Conservation (phyloP, 1,140 invertebrate genomes). For the Reticulitermes speratus region DNA sequence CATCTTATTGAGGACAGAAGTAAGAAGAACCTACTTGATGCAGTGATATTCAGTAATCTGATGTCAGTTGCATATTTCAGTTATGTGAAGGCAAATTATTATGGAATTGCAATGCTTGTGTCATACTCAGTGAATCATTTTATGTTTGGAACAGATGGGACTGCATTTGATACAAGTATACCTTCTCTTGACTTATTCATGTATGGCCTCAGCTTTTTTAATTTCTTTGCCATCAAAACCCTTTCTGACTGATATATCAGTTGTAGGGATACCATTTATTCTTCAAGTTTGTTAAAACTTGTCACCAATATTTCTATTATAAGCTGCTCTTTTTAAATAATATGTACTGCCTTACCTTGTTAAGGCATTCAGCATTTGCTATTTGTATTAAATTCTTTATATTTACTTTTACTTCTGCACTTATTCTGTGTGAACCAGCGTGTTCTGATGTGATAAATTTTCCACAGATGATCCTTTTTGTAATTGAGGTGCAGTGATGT, state of each 20-base stretch:
- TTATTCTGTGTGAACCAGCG: no score
- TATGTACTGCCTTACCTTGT: background rate
- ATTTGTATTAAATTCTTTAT: background rate
- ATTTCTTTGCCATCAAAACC: conserved; percentile 24
- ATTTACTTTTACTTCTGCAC: no score
- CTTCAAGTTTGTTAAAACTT: background rate
- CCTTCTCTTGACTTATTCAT: conserved; percentile 20
- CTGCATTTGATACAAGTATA: conserved; percentile 15
- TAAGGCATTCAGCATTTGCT: background rate
- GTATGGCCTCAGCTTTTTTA: conserved; percentile 17
- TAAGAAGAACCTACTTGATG: background rate
- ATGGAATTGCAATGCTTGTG: background rate
- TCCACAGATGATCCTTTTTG: no score
- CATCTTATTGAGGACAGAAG: background rate
- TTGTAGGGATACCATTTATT: background rate
- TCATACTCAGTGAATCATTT: conserved; percentile 23
- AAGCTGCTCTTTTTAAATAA: background rate
- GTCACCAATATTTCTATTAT: background rate
- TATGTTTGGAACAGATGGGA: background rate
- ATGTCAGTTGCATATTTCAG: background rate
- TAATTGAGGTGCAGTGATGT: no score
- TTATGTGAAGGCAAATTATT: background rate
- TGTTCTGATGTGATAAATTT: no score
- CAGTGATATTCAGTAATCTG: background rate
- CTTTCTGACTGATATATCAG: background rate